phyloP scores from a whole-genome alignment of 2,888 invertebrate species.

The Athrips mouffetella region DNA sequence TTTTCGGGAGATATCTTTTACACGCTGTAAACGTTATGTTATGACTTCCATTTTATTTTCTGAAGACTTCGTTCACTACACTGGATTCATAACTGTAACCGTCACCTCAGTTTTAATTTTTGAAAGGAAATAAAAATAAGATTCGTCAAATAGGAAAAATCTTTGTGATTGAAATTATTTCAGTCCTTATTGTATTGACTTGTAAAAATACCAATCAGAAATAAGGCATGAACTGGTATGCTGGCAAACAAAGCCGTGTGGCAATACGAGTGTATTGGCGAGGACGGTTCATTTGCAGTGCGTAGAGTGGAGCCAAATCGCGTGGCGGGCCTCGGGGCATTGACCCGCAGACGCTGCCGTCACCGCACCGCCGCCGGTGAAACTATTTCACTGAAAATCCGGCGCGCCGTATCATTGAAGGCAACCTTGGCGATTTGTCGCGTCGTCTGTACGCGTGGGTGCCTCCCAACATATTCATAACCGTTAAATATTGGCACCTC shows the following conservation, averaged over 20 bases:
- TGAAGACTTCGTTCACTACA: too few species aligned
- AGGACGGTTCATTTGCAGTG: constrained; percentile 55
- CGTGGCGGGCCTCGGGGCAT: constrained; percentile 64
- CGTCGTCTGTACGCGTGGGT: constrained; percentile 71
- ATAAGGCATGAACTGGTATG: constrained; percentile 12
- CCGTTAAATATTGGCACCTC: constrained; percentile 65
- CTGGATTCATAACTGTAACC: too few species aligned
- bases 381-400: constrained; percentile 76
- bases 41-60: too few species aligned
- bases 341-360: constrained; percentile 75
- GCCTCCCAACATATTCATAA: constrained; percentile 62
- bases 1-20: too few species aligned
- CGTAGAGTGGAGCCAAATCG: constrained; percentile 62
- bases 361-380: constrained; percentile 56
- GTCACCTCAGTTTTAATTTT: too few species aligned
- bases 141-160: too few species aligned
- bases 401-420: constrained; percentile 66
- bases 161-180: too few species aligned
- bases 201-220: constrained; percentile 15
- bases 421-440: constrained; percentile 74
- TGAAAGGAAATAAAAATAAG: too few species aligned
- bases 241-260: constrained; percentile 19
- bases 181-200: too few species aligned
- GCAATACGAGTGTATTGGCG: constrained; percentile 38
- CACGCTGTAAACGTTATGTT: too few species aligned